A percentile compares a stretch with the other conserved stretches of the same genome.
Evolutionary conservation across 2,888 invertebrate species (phyloP).

Genomic region (Hypsopygia costalis): DNA sequence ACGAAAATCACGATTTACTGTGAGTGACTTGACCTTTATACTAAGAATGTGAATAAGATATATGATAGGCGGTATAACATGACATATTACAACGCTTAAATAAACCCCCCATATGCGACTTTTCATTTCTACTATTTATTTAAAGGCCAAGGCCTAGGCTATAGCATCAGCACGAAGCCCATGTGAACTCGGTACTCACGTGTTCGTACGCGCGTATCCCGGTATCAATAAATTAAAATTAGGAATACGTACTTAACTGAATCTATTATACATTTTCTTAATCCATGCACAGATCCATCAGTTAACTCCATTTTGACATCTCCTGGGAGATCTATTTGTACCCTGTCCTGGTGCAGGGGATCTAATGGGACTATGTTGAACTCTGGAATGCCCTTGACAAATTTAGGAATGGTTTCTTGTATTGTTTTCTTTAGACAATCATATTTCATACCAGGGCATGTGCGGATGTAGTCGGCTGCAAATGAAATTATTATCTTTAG

Average conservation of each 20-base stretch:
- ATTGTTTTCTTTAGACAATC: slow-evolving; percentile 49
- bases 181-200: too few relatives aligned
- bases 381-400: slow-evolving; percentile 48
- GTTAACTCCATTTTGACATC: slow-evolving; percentile 42
- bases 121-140: too few relatives aligned
- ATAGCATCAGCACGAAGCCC: too few relatives aligned
- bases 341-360: slow-evolving; percentile 35
- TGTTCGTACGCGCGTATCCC: too few relatives aligned
- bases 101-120: too few relatives aligned
- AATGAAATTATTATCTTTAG: slow-evolving; percentile 12
- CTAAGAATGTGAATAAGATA: too few relatives aligned
- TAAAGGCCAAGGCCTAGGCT: too few relatives aligned
- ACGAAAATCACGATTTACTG: too few relatives aligned
- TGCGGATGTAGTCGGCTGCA: slow-evolving; percentile 42
- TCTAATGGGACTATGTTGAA: slow-evolving; percentile 41
- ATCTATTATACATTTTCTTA: slow-evolving; percentile 53
- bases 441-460: slow-evolving; percentile 41
- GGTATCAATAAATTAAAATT: too few relatives aligned
- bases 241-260: slow-evolving; percentile 38
- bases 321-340: slow-evolving; percentile 44
- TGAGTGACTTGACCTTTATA: too few relatives aligned
- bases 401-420: slow-evolving; percentile 45
- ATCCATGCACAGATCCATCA: slow-evolving; percentile 47
- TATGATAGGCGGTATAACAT: too few relatives aligned
- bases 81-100: too few relatives aligned